phyloP scores from a whole-genome alignment of 2,113 vertebrate species.

The Halichoerus grypus region DNA sequence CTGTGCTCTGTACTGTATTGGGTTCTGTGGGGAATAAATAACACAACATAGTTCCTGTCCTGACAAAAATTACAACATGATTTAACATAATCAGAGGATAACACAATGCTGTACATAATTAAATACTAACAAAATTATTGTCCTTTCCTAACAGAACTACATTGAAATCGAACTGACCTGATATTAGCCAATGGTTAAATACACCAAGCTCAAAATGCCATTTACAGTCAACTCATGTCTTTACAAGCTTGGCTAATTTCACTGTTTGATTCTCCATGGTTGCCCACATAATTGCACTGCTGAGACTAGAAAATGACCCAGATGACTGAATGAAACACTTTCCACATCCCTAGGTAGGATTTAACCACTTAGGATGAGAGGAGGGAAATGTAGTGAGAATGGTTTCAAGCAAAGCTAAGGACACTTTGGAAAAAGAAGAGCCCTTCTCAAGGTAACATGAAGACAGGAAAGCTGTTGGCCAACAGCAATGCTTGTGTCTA shows the following conservation, averaged over 20 bases:
- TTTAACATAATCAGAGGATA: slow-evolving; percentile 34
- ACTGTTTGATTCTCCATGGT: slow-evolving; percentile 47
- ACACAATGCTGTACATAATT: neutral
- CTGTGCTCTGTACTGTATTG: neutral
- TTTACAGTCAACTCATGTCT: slow-evolving; percentile 30
- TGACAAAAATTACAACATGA: neutral
- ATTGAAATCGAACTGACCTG: neutral
- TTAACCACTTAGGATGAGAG: neutral
- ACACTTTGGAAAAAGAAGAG: neutral
- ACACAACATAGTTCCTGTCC: neutral
- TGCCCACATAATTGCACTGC: neutral
- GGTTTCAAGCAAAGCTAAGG: neutral
- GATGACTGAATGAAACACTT: neutral
- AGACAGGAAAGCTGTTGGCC: neutral
- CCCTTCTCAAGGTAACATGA: neutral
- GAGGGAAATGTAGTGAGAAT: neutral
- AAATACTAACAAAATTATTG: slow-evolving; percentile 40
- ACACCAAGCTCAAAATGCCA: neutral
- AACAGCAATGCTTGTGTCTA: neutral
- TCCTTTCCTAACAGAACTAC: slow-evolving; percentile 25
- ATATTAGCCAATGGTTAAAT: slow-evolving; percentile 50
- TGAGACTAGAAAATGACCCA: slow-evolving; percentile 26
- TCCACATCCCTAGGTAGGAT: neutral
- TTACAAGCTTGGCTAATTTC: slow-evolving; percentile 54
- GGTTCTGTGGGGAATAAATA: neutral